Evolutionary conservation across 2,797 vertebrate species (phyloP), one percentile per base, ranked within the genome.

Genomic region (Pampus argenteus): DNA sequence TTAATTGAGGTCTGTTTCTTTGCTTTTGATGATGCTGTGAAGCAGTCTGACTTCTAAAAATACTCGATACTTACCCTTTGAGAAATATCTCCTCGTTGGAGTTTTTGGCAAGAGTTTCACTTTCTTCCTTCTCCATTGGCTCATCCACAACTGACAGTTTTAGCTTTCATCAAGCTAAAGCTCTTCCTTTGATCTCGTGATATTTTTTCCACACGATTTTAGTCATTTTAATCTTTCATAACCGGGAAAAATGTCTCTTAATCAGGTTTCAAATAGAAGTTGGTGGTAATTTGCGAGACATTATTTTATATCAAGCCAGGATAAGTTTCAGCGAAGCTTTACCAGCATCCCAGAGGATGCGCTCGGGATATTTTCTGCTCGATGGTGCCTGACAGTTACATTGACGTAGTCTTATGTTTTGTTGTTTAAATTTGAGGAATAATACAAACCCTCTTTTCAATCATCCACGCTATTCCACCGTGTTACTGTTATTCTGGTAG

Each of bases 121-220:
- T 82, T 76, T 85, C 69, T 86, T 84, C 73, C 76, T 59, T 69
- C 76, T 85, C 64, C 76, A 73, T 91, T 90, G 89, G 86, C 86
- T 93, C 88, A 89, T 88, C 88, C 89, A 84, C 76, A 73, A 71
- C 80, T 86, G 86, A 89, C 87, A 87, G 71, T 74, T 86, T 79
- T 64, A 71, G 77, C 80, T 87, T 89, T 75, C 82, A 81, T 92
- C 86, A 90, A 82, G 74, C 86, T 71, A 72, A 68, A 78, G 51
- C 74, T 60, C 57, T 67, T 54, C 70, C 82, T 91, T 90, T 92
- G 86, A 92, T 91, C 91, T 74, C 71, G 73, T 84, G 84, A 88
- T 88, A 86, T 84, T 87, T 87, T 81, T 87, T 87, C 80, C 75
- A 84, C 64, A 85, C 70, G 71, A 79, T 82, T 90, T 78, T 67